Evolutionary conservation across 2,113 vertebrate species (phyloP).

Genomic region (Pangasianodon hypophthalmus): DNA sequence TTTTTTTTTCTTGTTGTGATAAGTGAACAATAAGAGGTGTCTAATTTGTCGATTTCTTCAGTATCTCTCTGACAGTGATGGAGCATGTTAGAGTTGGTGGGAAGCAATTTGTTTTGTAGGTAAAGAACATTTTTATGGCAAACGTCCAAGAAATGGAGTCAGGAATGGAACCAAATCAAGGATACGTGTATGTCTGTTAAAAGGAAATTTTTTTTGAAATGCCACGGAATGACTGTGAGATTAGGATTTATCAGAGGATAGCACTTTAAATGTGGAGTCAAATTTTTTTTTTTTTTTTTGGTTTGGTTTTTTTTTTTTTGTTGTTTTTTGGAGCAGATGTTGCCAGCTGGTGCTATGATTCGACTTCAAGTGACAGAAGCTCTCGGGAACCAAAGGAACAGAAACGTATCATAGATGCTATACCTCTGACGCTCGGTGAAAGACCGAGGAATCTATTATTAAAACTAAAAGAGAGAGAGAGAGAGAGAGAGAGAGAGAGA

Average conservation of each 20-base stretch:
- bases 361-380: conserved; percentile 44
- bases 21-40: conserved; percentile 5
- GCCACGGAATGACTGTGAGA: conserved; percentile 49
- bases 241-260: conserved; percentile 45
- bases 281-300: conserved; percentile 24
- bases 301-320: conserved; percentile 34
- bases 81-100: conserved; percentile 14
- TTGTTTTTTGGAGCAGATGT: conserved; percentile 45
- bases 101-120: background rate
- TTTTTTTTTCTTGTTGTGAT: conserved; percentile 38
- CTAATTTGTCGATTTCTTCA: background rate
- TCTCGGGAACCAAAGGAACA: conserved; percentile 70
- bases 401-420: conserved; percentile 37
- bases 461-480: background rate
- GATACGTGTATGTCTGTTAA: conserved; percentile 9
- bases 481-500: conserved; percentile 52
- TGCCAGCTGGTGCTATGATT: conserved; percentile 55
- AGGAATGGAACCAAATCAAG: conserved; percentile 24
- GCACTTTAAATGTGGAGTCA: conserved; percentile 50
- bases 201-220: background rate
- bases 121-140: conserved; percentile 5
- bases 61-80: conserved; percentile 53
- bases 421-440: conserved; percentile 37
- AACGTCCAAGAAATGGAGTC: conserved; percentile 5
- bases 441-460: conserved; percentile 3